A percentile compares a stretch with the other conserved stretches of the same genome.
phyloP scores from a whole-genome alignment of 2,113 vertebrate species.

The Seriola aureovittata region DNA sequence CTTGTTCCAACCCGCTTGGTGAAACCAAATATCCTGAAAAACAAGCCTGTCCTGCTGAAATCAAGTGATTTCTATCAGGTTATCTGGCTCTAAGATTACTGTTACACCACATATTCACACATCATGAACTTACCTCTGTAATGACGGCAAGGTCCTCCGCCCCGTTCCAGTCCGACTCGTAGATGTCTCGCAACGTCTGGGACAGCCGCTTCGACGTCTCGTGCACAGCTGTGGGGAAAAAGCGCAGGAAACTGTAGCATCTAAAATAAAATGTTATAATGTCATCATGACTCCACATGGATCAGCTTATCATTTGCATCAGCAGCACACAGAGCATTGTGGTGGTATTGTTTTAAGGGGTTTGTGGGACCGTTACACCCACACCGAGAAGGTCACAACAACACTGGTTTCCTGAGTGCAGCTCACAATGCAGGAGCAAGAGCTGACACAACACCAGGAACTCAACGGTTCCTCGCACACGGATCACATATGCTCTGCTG shows the following conservation, averaged over 20 bases:
- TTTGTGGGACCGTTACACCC: constrained; percentile 33
- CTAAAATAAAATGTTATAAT: background rate
- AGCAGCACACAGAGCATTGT: background rate
- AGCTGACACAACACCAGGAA: constrained; percentile 46
- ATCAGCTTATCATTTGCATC: constrained; percentile 14
- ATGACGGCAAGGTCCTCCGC: constrained; percentile 88
- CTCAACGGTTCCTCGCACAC: background rate
- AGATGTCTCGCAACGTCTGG: constrained; percentile 91
- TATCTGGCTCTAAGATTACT: background rate
- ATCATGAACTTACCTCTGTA: constrained; percentile 82
- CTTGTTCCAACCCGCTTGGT: background rate
- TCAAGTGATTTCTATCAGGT: background rate
- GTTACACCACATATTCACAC: background rate
- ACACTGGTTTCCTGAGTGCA: constrained; percentile 60
- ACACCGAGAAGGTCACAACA: constrained; percentile 66
- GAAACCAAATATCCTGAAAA: background rate
- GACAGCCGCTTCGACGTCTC: constrained; percentile 92
- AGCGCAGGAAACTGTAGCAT: background rate
- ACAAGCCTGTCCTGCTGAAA: background rate
- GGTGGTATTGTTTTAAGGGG: constrained; percentile 33
- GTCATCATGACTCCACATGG: constrained; percentile 18
- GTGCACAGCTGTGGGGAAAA: constrained; percentile 87
- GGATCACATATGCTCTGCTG: constrained; percentile 35
- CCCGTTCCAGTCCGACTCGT: constrained; percentile 91
- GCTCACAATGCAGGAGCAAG: constrained; percentile 23